Conservation (phyloP, 2,888 invertebrate species). For the Harpagoxenus sublaevis region DNA sequence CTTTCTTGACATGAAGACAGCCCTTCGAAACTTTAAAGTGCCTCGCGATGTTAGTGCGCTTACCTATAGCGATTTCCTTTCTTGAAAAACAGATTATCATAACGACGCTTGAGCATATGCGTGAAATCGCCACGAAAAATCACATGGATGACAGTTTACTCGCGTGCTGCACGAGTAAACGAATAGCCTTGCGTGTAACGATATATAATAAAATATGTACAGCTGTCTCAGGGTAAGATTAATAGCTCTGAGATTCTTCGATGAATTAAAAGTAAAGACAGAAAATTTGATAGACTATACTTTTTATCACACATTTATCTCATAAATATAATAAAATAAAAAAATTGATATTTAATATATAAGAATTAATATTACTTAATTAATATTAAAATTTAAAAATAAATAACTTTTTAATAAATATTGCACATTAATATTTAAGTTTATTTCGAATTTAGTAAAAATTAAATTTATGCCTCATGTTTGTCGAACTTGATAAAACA, state of each 20-base stretch:
- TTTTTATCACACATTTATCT: not conserved
- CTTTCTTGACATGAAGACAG: slow-evolving; percentile 38
- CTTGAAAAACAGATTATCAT: slow-evolving; percentile 31
- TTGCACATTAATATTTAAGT: not conserved
- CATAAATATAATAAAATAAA: not conserved
- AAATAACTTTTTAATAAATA: not conserved
- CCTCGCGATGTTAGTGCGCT: not conserved
- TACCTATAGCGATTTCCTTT: slow-evolving; percentile 21
- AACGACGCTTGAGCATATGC: slow-evolving; percentile 29
- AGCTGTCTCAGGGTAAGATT: not conserved
- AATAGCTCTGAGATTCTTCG: not conserved
- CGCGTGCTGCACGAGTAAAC: slow-evolving; percentile 32
- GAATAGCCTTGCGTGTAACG: slow-evolving; percentile 8
- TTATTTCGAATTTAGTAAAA: not conserved
- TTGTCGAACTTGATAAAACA: not conserved
- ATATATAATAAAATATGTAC: not conserved
- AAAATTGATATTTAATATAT: slow-evolving; percentile 14
- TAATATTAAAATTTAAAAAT: not conserved
- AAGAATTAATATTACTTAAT: too few species aligned
- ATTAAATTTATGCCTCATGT: not conserved
- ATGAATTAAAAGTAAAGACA: not conserved
- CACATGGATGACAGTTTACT: slow-evolving; percentile 30
- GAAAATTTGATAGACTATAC: slow-evolving; percentile 6
- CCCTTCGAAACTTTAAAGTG: slow-evolving; percentile 34
- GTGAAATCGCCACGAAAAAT: slow-evolving; percentile 36